Percentiles rank a stretch among this genome's conserved stretches.
These are phyloP conservation scores for Macrobrachium nipponense DNA, from an alignment of 1,140 invertebrate species.

Conservation along the genomic window DNA sequence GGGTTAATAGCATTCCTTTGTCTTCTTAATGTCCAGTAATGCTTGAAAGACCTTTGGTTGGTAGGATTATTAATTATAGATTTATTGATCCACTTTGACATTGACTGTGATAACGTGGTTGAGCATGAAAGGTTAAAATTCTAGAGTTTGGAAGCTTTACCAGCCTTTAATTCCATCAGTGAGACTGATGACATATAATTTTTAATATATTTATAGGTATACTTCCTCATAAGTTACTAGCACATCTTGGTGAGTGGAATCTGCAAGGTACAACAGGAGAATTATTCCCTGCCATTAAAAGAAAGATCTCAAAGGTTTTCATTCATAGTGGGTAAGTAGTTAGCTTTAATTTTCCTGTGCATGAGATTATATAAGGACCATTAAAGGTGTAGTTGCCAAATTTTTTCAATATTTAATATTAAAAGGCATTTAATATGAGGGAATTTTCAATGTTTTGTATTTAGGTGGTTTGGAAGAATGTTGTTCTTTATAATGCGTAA, in stretches of 20 bases:
- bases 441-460: too few relatives aligned
- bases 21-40: too few relatives aligned
- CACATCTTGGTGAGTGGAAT: constrained; percentile 55
- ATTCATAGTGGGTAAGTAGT: constrained; percentile 48
- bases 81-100: too few relatives aligned
- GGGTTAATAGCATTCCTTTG: too few relatives aligned
- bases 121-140: not conserved
- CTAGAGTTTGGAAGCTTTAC: not conserved
- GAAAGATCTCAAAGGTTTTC: constrained; percentile 20
- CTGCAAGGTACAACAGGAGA: constrained; percentile 39
- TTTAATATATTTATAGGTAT: constrained; percentile 8
- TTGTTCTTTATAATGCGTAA: too few relatives aligned
- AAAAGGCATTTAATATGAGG: too few relatives aligned
- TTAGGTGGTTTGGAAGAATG: too few relatives aligned
- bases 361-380: not conserved
- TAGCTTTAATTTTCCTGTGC: not conserved
- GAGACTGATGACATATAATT: too few relatives aligned
- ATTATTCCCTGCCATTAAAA: constrained; percentile 48
- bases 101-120: too few relatives aligned
- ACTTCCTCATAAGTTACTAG: constrained; percentile 33
- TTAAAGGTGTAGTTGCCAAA: not conserved
- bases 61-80: too few relatives aligned
- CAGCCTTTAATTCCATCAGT: not conserved
- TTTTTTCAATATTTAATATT: too few relatives aligned
- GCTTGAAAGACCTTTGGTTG: too few relatives aligned